A percentile compares a stretch with the other conserved stretches of the same genome.
Evolutionary conservation across 2,113 vertebrate genomes (phyloP).

Genomic region (Sinocyclocheilus anshuiensis): DNA sequence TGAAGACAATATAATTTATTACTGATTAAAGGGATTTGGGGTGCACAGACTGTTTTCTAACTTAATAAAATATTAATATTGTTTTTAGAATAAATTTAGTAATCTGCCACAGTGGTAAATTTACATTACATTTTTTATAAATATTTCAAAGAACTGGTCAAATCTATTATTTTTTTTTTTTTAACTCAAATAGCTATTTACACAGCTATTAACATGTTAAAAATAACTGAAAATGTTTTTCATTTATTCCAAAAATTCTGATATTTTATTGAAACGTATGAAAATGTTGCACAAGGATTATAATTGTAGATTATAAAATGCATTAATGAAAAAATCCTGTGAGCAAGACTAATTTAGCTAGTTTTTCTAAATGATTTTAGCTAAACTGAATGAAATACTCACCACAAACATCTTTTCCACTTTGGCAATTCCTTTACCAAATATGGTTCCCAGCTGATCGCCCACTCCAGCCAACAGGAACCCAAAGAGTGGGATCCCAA

Average conservation of each 20-base stretch:
- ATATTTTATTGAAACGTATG: neutral
- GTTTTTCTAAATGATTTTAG: neutral
- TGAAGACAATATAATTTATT: neutral
- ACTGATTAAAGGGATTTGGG: neutral
- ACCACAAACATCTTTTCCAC: constrained; percentile 98
- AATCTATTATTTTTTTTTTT: neutral
- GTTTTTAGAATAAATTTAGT: neutral
- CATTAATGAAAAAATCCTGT: neutral
- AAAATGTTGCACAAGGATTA: neutral
- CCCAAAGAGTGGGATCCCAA: constrained; percentile 98
- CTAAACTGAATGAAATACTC: constrained; percentile 64
- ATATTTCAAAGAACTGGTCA: neutral
- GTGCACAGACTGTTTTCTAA: neutral
- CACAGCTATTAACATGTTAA: neutral
- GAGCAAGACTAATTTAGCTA: neutral
- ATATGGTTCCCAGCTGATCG: constrained; percentile 96
- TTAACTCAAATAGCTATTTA: neutral
- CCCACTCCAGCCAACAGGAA: constrained; percentile 97
- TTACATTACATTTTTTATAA: neutral
- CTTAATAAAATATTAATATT: neutral
- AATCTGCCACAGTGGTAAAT: neutral
- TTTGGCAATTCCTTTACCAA: constrained; percentile 96
- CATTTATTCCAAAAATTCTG: too few species aligned
- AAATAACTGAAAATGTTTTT: too few species aligned
- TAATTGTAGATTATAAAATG: neutral